These are phyloP conservation scores for Microctenopoma steveboyesi DNA, from an alignment of 2,797 vertebrate genomes.

Conservation along the genomic window DNA sequence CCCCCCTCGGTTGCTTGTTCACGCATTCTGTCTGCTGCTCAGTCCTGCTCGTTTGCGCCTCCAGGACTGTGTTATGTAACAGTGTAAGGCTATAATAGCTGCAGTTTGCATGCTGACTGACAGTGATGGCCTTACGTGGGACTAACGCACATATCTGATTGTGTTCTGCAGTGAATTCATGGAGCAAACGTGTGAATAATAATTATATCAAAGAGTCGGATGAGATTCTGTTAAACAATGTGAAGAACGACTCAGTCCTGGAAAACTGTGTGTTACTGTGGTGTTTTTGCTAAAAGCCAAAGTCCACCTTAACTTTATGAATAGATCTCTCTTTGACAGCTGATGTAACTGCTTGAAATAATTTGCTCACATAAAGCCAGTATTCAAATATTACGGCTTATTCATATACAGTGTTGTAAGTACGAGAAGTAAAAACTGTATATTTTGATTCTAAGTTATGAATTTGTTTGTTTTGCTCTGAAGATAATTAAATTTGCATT, in stretches of 20 bases:
- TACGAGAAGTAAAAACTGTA: no score
- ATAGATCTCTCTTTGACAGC: conserved; percentile 9
- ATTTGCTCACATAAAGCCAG: background rate
- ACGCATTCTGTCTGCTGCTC: background rate
- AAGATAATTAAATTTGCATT: background rate
- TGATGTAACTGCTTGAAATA: conserved; percentile 39
- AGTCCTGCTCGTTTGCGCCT: conserved; percentile 28
- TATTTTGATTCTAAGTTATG: no score
- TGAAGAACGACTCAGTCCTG: background rate
- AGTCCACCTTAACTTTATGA: conserved; percentile 8
- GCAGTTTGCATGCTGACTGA: conserved; percentile 31
- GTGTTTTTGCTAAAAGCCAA: background rate
- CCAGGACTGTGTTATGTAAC: conserved; percentile 42
- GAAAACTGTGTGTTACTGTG: background rate
- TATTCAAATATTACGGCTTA: background rate
- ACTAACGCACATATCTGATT: conserved; percentile 2
- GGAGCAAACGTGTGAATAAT: conserved; percentile 2
- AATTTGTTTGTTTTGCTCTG: no score
- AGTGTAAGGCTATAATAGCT: conserved; percentile 20
- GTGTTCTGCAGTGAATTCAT: background rate
- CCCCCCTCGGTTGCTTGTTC: conserved; percentile 7
- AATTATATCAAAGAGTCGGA: background rate
- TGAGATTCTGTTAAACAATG: background rate
- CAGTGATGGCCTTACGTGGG: background rate
- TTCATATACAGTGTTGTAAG: no score